Percentiles rank a stretch among this genome's conserved stretches.
These are phyloP conservation scores for Cairina moschata DNA, from an alignment of 2,113 vertebrate genomes.

Conservation along the genomic window DNA sequence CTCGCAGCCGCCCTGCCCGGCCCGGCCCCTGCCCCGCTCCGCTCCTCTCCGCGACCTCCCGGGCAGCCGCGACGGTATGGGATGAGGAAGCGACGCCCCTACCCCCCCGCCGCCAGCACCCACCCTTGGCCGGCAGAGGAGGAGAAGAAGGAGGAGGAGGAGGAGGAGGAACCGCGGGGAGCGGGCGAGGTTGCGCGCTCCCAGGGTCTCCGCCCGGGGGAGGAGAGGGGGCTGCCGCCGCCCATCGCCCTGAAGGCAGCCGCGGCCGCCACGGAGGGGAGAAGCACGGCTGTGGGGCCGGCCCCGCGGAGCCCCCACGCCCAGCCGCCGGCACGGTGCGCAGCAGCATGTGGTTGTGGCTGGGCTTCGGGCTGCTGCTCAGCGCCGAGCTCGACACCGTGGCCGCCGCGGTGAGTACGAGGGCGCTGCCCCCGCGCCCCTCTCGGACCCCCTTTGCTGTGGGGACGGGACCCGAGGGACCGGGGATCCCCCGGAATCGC, in stretches of 20 bases:
- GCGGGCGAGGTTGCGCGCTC: constrained; percentile 43
- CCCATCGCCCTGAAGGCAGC: constrained; percentile 33
- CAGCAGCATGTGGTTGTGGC: constrained; percentile 50
- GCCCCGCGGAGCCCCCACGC: neutral
- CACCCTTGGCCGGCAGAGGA: neutral
- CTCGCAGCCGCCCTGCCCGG: no score
- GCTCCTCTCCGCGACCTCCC: neutral
- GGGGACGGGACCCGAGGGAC: no score
- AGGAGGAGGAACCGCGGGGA: neutral
- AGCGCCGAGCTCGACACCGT: constrained; percentile 47
- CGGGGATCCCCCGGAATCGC: no score
- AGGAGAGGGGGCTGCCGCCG: constrained; percentile 51
- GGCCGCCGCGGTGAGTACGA: constrained; percentile 49
- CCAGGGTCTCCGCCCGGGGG: constrained; percentile 48
- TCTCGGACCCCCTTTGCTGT: no score
- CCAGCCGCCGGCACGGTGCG: neutral
- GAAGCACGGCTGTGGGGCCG: constrained; percentile 10
- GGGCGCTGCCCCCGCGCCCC: neutral
- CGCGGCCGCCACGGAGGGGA: neutral
- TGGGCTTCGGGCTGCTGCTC: constrained; percentile 58
- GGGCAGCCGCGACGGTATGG: neutral
- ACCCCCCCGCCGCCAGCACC: neutral
- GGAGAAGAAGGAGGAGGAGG: neutral
- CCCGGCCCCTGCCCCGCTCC: neutral
- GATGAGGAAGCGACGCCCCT: neutral